Evolutionary conservation across 1,140 invertebrate species (phyloP), one percentile per base, ranked within the genome.

Genomic region (Lysiphlebus fabarum): DNA sequence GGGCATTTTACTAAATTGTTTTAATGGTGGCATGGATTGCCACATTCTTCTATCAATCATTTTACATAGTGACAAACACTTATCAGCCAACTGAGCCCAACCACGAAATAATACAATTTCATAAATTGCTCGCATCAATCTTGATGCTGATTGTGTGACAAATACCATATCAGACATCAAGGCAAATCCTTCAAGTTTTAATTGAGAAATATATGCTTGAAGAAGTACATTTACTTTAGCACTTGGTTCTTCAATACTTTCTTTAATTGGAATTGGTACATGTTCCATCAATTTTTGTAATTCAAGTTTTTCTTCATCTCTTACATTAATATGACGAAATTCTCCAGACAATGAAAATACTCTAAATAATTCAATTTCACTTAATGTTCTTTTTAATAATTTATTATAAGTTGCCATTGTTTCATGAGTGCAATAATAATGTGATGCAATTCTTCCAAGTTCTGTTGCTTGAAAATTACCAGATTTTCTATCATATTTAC

Each of bases 121-220:
- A 81, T 92, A 99, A 54, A 99, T 96, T 1, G 98, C 97, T 66
- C 98, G 80, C 83, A 99, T 92, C 6, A 99, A 81, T 55, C 98
- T 83, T 5, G 92, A 89, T 1, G 98, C 98, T 6, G 95, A 98
- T 78, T 99, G 98, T 0, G 97, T 99, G 0, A 99, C 94, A 71
- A 95, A 99, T 0, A 99, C 95, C 97, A 99, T 99, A 76, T 99
- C 98, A 0, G 95, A 92, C 92, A 99, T 97, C 5, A 99, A 79
- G 1, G 96, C 96, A 77, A 99, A 98, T 10, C 97, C 96, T 76
- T 99, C 97, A 41, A 99, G 80, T 78, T 99, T 99, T 44, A 99
- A 76, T 73, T 99, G 96, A 0, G 96, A 99, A 55, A 99, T 99
- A 76, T 99, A 99, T 1, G 96, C 96, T 79, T 99, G 96, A 4